Evolutionary conservation across 2,888 invertebrate species (phyloP).

Genomic region (Cephus runcator): DNA sequence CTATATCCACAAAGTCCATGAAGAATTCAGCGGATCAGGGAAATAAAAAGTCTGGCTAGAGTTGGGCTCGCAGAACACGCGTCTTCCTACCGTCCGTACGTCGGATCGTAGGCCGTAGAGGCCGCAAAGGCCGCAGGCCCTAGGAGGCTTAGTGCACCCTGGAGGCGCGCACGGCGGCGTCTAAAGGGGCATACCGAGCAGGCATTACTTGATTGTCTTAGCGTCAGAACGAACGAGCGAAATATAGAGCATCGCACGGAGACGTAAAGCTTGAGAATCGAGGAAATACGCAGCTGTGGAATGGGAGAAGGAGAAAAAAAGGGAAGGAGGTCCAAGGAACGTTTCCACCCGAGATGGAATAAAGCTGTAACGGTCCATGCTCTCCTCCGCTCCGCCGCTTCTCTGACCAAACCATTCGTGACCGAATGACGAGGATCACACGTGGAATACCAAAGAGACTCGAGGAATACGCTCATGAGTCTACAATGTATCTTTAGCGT

Average conservation of each 20-base stretch:
- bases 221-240: conserved; percentile 4
- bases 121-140: no score
- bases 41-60: conserved; percentile 11
- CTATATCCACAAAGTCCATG: conserved; percentile 9
- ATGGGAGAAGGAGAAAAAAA: not conserved
- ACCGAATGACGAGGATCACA: conserved; percentile 39
- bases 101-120: conserved; percentile 4
- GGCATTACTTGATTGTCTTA: conserved; percentile 64
- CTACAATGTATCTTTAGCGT: no score
- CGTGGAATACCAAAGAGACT: conserved; percentile 36
- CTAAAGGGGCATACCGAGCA: conserved; percentile 59
- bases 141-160: conserved; percentile 52
- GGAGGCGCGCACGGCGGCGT: conserved; percentile 47
- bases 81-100: not conserved
- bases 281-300: no score
- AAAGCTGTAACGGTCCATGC: conserved; percentile 18
- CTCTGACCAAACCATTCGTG: not conserved
- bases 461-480: no score
- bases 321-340: conserved; percentile 13
- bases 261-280: no score
- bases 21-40: conserved; percentile 27
- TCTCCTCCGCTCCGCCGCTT: conserved; percentile 5
- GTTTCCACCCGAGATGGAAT: conserved; percentile 11
- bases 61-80: conserved; percentile 6
- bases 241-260: no score